Conservation (phyloP, 2,797 vertebrate species). For the Clarias pachynema region DNA sequence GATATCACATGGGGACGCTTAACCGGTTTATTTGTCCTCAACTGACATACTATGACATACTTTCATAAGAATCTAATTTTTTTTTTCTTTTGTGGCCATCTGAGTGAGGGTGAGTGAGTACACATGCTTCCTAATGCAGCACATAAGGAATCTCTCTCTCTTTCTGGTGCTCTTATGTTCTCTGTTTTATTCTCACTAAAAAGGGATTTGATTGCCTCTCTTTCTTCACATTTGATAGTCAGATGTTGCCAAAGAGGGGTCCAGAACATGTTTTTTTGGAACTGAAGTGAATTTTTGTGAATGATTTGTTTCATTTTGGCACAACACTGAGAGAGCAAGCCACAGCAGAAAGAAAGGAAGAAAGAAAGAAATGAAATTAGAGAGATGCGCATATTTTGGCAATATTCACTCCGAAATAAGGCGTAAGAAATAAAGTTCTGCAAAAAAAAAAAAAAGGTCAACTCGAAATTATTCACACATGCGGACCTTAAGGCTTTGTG, state of each 20-base stretch:
- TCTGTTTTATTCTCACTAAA: not conserved
- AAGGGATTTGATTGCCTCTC: not conserved
- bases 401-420: not conserved
- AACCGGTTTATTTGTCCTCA: constrained; percentile 28
- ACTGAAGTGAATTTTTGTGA: constrained; percentile 1
- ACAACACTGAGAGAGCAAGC: not conserved
- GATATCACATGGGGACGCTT: constrained; percentile 20
- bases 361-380: not conserved
- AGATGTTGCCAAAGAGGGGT: not conserved
- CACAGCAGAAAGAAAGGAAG: not conserved
- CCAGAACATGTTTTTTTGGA: constrained; percentile 9
- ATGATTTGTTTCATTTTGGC: constrained; percentile 32
- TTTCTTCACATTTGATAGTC: not conserved
- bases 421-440: not conserved
- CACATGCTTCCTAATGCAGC: constrained; percentile 31
- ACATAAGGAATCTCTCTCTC: constrained; percentile 5
- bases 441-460: not conserved
- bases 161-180: not conserved
- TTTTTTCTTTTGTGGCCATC: constrained; percentile 17
- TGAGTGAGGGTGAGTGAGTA: constrained; percentile 2
- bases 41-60: constrained; percentile 16
- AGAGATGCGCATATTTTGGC: not conserved
- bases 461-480: constrained; percentile 30
- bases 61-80: constrained; percentile 45
- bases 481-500: not conserved